Evolutionary conservation across 53 echinoderm and acorn worm genomes (phyloP), one percentile per base, ranked within the genome.

Genomic region (Paracentrotus lividus): DNA sequence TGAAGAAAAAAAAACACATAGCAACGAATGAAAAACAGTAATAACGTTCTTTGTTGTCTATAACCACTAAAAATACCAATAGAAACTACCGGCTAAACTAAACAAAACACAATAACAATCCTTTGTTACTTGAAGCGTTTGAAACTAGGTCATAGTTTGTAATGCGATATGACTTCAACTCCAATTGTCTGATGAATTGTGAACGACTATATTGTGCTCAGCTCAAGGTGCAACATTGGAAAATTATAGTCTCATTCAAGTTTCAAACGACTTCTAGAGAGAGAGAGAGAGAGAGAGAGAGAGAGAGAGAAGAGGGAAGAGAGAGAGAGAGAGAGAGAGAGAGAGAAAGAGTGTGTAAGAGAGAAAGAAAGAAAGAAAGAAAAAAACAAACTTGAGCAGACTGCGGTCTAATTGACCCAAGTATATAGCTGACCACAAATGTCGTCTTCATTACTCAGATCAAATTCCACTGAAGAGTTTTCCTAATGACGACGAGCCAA

Each of bases 151-250:
- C 21, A 72, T 38, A 36, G 40, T 72, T 20, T 72, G 72, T 16
- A 40, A 20, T 66, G 20, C 36, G 31, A 5, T 18, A 36, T 27
- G 36, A 40, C 4, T 72, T 14, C 18, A 29, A 40, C 40, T 72
- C 72, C 72, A 38, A n/a, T 72, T 72, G 72, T 72, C 72, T 72
- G 72, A 40, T 72, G 29, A 72, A 72, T 18, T 72, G n/a, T n/a
- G 36, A 72, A 72, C 20, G 72, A 21, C 32, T 72, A 38, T 5
- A 21, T 72, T 72, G 64, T 64, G 1, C 57, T 57, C 14, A 57
- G 20, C 4, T 57, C 57, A 57, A 57, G 57, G 57, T 57, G 14
- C 6, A 13, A 57, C 18, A 57, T 57, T n/a, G 1, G 21, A 13
- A 57, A 57, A 57, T 29, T 9, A 64, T 64, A 38, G 72, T 72